Conservation (phyloP, 1,140 invertebrate genomes). For the Drosophila elegans region DNA sequence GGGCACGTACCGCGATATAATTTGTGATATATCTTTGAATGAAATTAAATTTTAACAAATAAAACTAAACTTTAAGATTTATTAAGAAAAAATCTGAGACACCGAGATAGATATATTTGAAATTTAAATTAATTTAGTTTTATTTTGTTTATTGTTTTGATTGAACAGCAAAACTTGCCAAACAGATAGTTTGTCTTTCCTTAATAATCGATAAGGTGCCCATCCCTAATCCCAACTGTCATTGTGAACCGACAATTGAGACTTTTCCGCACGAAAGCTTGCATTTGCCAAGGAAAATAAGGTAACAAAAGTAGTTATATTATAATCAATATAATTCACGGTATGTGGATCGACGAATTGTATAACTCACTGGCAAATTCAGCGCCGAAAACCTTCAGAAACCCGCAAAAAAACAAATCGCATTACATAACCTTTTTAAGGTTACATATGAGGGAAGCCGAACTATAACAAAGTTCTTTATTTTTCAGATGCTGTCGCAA, state of each 20-base stretch:
- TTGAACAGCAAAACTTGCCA: no score
- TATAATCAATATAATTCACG: neutral
- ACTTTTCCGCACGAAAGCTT: conserved; percentile 43
- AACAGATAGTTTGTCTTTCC: no score
- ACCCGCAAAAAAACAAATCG: neutral
- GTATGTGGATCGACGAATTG: no score
- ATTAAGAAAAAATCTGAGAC: no score
- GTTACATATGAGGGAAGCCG: conserved; percentile 53
- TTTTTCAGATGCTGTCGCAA: conserved; percentile 84
- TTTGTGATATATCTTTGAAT: no score
- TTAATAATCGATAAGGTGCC: neutral
- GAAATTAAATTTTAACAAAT: no score
- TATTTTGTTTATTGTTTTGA: no score
- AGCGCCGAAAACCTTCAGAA: neutral
- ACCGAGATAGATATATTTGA: no score
- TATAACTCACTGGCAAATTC: fast-evolving
- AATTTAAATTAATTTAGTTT: no score
- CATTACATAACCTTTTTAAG: conserved; percentile 84
- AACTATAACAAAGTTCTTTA: neutral
- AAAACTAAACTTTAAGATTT: no score
- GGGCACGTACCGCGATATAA: no score
- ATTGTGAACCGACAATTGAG: conserved; percentile 40
- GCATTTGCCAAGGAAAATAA: conserved; percentile 55
- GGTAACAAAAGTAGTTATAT: conserved; percentile 39
- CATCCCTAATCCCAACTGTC: conserved; percentile 5